Percentiles rank a stretch among this genome's conserved stretches.
phyloP scores from a whole-genome alignment of 2,797 vertebrate species.

The Oophaga sylvatica region DNA sequence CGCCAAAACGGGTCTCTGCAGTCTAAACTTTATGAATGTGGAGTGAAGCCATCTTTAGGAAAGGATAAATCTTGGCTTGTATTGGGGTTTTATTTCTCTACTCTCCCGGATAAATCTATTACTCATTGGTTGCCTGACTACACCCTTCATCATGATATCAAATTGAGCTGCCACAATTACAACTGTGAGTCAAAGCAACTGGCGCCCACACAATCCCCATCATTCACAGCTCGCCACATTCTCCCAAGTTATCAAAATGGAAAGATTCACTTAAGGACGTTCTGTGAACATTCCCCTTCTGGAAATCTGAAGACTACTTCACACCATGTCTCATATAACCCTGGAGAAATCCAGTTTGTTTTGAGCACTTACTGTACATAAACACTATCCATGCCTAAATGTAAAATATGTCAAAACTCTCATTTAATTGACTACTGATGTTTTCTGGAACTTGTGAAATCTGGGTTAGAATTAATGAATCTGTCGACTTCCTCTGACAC shows the following conservation, averaged over 20 bases:
- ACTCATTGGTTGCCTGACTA: not conserved
- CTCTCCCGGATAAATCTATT: not conserved
- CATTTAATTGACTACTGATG: constrained; percentile 60
- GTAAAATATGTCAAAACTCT: constrained; percentile 62
- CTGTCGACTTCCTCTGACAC: constrained; percentile 45
- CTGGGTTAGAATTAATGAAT: constrained; percentile 62
- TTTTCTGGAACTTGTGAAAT: constrained; percentile 59
- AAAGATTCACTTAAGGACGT: constrained; percentile 59
- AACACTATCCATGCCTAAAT: constrained; percentile 60
- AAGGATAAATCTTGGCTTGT: not conserved
- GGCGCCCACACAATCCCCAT: constrained; percentile 18
- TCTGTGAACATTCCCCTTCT: constrained; percentile 60
- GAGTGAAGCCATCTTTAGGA: not conserved
- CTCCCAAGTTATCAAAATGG: constrained; percentile 45
- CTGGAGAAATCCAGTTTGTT: constrained; percentile 61
- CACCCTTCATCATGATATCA: constrained; percentile 10
- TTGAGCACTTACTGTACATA: constrained; percentile 61
- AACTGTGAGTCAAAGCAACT: constrained; percentile 30
- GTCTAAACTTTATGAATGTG: not conserved
- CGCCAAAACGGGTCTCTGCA: no score
- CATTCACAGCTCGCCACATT: constrained; percentile 37
- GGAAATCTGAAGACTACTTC: constrained; percentile 57
- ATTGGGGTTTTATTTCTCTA: not conserved
- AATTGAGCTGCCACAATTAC: constrained; percentile 11
- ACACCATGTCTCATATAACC: constrained; percentile 57